Evolutionary conservation across 2,113 vertebrate species (phyloP).

Genomic region (Oophaga pumilio): DNA sequence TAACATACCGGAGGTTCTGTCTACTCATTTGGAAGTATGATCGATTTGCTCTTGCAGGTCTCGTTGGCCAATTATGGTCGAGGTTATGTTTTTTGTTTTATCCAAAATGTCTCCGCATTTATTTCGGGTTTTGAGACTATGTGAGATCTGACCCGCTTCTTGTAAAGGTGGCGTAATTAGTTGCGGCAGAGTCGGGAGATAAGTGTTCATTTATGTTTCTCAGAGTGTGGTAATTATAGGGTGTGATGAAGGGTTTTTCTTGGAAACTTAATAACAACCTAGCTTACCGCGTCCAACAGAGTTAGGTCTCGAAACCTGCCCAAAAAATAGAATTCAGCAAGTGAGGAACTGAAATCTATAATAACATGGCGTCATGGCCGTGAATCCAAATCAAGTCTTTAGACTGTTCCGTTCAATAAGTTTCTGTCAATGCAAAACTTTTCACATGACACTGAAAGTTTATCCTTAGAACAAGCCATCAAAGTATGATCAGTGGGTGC

Average conservation of each 20-base stretch:
- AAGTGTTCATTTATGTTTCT: constrained; percentile 2
- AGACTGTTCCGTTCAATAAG: not conserved
- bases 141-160: not conserved
- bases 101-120: not conserved
- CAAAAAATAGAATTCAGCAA: not conserved
- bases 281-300: not conserved
- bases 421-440: too few relatives aligned
- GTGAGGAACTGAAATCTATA: not conserved
- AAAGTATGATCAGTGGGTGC: too few relatives aligned
- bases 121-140: not conserved
- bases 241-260: constrained; percentile 1
- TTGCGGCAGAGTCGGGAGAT: not conserved
- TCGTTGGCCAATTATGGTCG: not conserved
- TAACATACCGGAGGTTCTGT: not conserved
- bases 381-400: not conserved
- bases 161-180: constrained; percentile 6
- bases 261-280: not conserved
- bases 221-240: constrained; percentile 15
- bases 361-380: not conserved
- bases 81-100: constrained; percentile 17
- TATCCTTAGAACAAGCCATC: too few relatives aligned
- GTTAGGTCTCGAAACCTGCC: not conserved
- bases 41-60: not conserved
- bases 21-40: not conserved
- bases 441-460: too few relatives aligned